Evolutionary conservation across 2,797 vertebrate genomes (phyloP), one percentile per base, ranked within the genome.

Genomic region (Parambassis ranga): DNA sequence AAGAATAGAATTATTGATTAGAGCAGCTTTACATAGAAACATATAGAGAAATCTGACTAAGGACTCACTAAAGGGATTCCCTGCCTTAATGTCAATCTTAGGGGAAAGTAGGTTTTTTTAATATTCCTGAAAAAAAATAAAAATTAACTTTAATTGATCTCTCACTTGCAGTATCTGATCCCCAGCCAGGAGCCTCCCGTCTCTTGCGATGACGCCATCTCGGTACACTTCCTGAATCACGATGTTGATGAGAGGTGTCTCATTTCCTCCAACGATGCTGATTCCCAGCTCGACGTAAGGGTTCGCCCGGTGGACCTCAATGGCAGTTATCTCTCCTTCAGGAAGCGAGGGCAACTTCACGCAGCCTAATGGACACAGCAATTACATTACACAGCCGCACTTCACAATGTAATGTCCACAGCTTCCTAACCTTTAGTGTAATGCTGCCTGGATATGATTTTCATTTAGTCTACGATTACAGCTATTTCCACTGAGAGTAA

Each of bases 201-300:
- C 97, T 78, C 94, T 93, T 65, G 98, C 96, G 23, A 99, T 97
- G 73, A 98, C 93, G 14, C 97, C 96, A 24, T 99, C 97, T 19
- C 97, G 91, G 89, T 98, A 99, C 75, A 99, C 97, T 71, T 99
- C 98, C 79, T 99, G 98, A 86, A 99, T 99, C 70, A 99, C 97
- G 38, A 99, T 91, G 90, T 98, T 98, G 84, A 99, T 98, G 86
- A 99, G 92, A 41, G 98, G 98, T 0, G 98, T 99, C 89, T 99
- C 98, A 31, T 98, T 98, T 71, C 98, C 98, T 35, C 98, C 98
- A 5, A 99, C 98, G 33, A 99, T 93, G 85, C 98, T 99, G 86
- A 99, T 96, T 81, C 98, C 98, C 77, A 99, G 88, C 86, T 98
- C 97, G 2, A 96, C 94, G 10, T 96, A 98, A 6, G 97, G 98